A percentile compares a stretch with the other conserved stretches of the same genome.
These are phyloP conservation scores for Loris lydekkerianus DNA, from an alignment of 2,797 vertebrate genomes.

Conservation along the genomic window DNA sequence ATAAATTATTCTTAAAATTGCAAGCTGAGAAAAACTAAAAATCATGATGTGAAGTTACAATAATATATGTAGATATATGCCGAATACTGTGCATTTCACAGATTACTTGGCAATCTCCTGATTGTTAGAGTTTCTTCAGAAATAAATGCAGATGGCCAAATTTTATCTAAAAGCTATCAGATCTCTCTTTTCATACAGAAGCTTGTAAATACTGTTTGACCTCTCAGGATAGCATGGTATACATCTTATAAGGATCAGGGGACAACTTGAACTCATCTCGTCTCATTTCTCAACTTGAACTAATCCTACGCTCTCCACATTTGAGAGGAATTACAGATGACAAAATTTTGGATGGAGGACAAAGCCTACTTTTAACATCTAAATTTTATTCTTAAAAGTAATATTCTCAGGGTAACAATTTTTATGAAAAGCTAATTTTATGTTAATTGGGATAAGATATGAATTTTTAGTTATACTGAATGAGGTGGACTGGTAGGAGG, in stretches of 20 bases:
- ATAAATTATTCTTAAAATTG: conserved; percentile 54
- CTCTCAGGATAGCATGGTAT: conserved; percentile 7
- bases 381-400: conserved; percentile 72
- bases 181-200: conserved; percentile 53
- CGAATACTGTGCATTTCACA: conserved; percentile 58
- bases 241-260: neutral
- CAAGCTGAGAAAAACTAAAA: conserved; percentile 54
- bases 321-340: conserved; percentile 68
- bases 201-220: conserved; percentile 50
- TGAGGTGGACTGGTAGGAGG: neutral
- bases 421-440: conserved; percentile 39
- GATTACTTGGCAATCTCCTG: conserved; percentile 69
- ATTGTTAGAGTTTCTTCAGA: conserved; percentile 61
- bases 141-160: conserved; percentile 65
- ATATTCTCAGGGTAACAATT: conserved; percentile 65
- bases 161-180: neutral
- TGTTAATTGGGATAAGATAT: neutral
- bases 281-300: neutral
- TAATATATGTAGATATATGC: conserved; percentile 60
- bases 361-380: conserved; percentile 52
- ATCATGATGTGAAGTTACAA: conserved; percentile 19
- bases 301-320: conserved; percentile 75
- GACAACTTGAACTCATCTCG: conserved; percentile 64
- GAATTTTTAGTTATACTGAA: neutral
- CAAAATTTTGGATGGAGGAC: conserved; percentile 77